A percentile compares a stretch with the other conserved stretches of the same genome.
phyloP scores from a whole-genome alignment of 37 sponge, comb jelly and placozoan species.

The Haliclona indistincta region DNA sequence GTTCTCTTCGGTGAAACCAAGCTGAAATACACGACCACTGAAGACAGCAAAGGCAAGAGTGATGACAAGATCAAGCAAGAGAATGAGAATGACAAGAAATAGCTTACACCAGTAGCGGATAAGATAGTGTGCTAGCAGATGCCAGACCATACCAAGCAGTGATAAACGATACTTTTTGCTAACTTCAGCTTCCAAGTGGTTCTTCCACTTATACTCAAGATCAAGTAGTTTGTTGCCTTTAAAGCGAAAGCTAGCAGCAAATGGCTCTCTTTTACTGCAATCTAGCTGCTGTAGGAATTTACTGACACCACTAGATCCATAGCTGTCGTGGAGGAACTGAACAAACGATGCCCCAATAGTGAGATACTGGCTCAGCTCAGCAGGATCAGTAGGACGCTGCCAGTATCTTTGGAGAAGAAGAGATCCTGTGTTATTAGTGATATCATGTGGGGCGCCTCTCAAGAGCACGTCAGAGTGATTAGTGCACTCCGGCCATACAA shows the following conservation, averaged over 20 bases:
- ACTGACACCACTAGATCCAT: conserved; percentile 15
- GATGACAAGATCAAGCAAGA: conserved; percentile 27
- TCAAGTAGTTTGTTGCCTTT: conserved; percentile 12
- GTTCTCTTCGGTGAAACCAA: not conserved
- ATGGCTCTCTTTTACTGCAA: not conserved
- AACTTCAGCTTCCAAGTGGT: conserved; percentile 16
- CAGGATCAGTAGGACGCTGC: conserved; percentile 11
- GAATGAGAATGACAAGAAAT: conserved; percentile 10
- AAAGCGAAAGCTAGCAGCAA: conserved; percentile 3
- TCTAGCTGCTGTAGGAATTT: conserved; percentile 4
- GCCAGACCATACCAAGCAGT: conserved; percentile 1
- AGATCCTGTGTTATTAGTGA: not conserved
- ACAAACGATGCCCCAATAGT: conserved; percentile 24
- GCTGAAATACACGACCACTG: conserved; percentile 13
- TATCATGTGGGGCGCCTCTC: not conserved
- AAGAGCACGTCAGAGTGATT: no score
- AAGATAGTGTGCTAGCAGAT: conserved; percentile 4
- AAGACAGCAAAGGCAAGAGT: conserved; percentile 25
- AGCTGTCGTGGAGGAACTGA: conserved; percentile 2
- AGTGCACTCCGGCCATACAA: not conserved
- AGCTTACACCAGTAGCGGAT: conserved; percentile 3
- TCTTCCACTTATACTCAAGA: conserved; percentile 41
- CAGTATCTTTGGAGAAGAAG: conserved; percentile 18
- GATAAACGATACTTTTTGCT: conserved; percentile 17
- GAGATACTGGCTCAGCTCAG: conserved; percentile 20